Base-by-base conservation (phyloP, 2,113 vertebrate species). In the Pantherophis guttatus region DNA sequence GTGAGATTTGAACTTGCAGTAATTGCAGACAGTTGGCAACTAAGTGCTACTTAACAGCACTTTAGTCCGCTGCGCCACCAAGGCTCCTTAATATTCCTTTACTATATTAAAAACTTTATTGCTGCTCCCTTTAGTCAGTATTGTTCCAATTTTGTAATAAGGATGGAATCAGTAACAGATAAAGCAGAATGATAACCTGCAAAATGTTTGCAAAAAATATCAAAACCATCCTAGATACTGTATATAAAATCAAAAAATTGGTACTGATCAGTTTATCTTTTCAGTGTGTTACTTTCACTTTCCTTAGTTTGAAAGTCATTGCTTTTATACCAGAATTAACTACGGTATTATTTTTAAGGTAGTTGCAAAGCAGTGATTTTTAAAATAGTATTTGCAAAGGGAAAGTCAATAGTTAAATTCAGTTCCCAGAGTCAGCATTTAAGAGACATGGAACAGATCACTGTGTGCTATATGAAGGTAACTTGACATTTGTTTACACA, bases 381-480 rank as follows among this genome's bases (percentile, higher is more conserved):
- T 91, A 96, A 95, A 95, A 93, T 95, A 95, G 93, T 89, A 39
- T n/a, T 94, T 94, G 91, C 92, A 94, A 92, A 94, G 93, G 94
- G 89, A 86, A 91, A 93, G 93, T 92, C 94, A 96, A 26, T 96
- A 70, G 88, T 91, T 75, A 94, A 90, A 29, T 91, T 88, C 90
- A 95, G 94, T 53, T 95, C 96, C 95, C 91, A 91, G 88, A 95
- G 93, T 93, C 97, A 96, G 92, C 81, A 86, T 0, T 89, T 95
- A 93, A 75, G 95, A 94, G 95, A 93, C 93, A 95, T 97, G 94
- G 94, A 94, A 94, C 95, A 93, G 91, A 94, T 96, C 93, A 95
- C 96, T 94, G 95, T 29, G 95, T 93, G 65, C 90, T 94, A 93
- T 58, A 95, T 95, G 95, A 89, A 95, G 96, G 95, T 94, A 95